phyloP scores from a whole-genome alignment of 2,797 vertebrate species.

The Nasua narica region DNA sequence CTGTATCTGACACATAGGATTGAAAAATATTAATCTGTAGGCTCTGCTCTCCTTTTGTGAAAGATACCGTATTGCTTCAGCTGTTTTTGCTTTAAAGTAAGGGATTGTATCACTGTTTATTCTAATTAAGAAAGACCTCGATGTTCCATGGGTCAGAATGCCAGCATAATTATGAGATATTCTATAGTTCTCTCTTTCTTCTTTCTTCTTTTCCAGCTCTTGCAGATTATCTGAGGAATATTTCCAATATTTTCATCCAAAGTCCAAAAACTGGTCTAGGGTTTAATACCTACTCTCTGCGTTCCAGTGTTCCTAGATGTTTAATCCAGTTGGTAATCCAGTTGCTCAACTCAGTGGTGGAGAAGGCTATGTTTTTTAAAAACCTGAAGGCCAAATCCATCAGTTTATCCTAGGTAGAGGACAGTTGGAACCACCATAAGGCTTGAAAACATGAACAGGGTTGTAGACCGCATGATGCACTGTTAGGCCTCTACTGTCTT shows the following conservation, averaged over 20 bases:
- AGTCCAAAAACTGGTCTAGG: not conserved
- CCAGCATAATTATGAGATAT: not conserved
- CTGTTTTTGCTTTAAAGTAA: conserved; percentile 64
- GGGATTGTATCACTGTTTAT: conserved; percentile 65
- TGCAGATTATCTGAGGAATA: conserved; percentile 5
- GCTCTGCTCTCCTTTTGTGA: conserved; percentile 44
- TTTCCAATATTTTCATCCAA: not conserved
- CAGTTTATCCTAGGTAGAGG: not conserved
- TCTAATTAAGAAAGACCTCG: conserved; percentile 70
- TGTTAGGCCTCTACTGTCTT: not conserved
- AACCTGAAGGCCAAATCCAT: not conserved
- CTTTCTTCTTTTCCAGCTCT: conserved; percentile 17
- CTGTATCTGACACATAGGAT: conserved; percentile 66
- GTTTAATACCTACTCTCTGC: not conserved
- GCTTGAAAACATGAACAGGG: not conserved
- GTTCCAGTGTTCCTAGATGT: not conserved
- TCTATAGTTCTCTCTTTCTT: conserved; percentile 28
- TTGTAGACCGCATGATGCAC: not conserved
- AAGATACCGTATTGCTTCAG: conserved; percentile 62
- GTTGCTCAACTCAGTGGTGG: not conserved
- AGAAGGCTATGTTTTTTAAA: not conserved
- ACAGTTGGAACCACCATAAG: not conserved
- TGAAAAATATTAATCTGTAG: conserved; percentile 51
- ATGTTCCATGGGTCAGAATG: conserved; percentile 5
- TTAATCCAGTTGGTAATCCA: not conserved